Evolutionary conservation across 2,888 invertebrate species (phyloP).

Genomic region (Xylota sylvarum): DNA sequence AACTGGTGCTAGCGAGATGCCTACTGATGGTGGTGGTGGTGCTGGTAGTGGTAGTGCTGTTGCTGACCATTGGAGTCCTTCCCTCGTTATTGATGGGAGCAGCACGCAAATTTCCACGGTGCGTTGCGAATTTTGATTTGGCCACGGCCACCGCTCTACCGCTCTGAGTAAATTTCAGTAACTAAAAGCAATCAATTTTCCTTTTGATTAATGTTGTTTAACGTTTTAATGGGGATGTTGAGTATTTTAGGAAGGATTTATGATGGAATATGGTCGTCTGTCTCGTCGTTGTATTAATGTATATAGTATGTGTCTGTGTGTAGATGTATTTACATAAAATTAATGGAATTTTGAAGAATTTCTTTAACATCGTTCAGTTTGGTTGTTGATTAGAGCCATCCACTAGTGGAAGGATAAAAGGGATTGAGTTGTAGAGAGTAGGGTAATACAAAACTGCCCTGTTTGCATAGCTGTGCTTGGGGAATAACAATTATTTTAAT

Average conservation of each 20-base stretch:
- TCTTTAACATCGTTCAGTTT: slow-evolving; percentile 32
- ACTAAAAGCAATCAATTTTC: slow-evolving; percentile 68
- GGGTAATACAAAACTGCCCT: slow-evolving; percentile 20
- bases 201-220: slow-evolving; percentile 74
- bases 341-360: slow-evolving; percentile 67
- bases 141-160: neutral
- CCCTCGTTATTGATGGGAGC: slow-evolving; percentile 22
- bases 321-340: slow-evolving; percentile 62
- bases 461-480: slow-evolving; percentile 40
- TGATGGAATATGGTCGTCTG: slow-evolving; percentile 30
- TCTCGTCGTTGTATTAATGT: neutral
- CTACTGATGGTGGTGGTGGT: neutral
- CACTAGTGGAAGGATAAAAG: neutral
- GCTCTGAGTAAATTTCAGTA: slow-evolving; percentile 36
- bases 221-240: slow-evolving; percentile 56
- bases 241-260: slow-evolving; percentile 68
- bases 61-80: neutral
- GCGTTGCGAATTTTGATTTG: slow-evolving; percentile 49
- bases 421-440: no score
- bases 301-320: neutral
- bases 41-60: neutral
- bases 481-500: slow-evolving; percentile 59
- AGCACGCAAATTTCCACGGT: slow-evolving; percentile 2
- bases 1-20: slow-evolving; percentile 10
- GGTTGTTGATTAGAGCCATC: slow-evolving; percentile 59